Conservation (phyloP, 2,888 invertebrate genomes). For the Pantelozetes paolii region DNA sequence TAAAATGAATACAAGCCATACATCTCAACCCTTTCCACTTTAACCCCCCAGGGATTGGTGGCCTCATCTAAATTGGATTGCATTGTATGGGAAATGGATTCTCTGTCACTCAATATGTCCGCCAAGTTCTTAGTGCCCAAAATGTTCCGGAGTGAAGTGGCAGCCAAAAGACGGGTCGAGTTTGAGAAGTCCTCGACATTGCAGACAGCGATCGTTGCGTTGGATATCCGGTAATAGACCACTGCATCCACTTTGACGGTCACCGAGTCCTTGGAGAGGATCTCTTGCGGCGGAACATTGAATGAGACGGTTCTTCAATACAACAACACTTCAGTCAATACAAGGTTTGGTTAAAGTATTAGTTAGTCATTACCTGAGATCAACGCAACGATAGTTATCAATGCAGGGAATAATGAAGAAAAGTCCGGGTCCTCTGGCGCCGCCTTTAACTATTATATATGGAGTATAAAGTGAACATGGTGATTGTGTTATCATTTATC, state of each 20-base stretch:
- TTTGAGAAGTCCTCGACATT: constrained; percentile 77
- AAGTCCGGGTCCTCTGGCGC: constrained; percentile 89
- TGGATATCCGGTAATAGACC: constrained; percentile 67
- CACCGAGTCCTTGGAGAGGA: constrained; percentile 50
- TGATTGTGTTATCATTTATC: neutral
- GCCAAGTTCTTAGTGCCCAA: constrained; percentile 93
- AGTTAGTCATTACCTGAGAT: constrained; percentile 5
- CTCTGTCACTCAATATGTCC: constrained; percentile 92
- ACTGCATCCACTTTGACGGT: constrained; percentile 51
- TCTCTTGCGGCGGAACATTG: constrained; percentile 95
- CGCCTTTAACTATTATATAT: constrained; percentile 72
- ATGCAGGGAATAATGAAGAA: constrained; percentile 96
- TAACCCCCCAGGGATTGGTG: constrained; percentile 92
- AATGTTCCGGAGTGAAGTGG: constrained; percentile 62
- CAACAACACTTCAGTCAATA: constrained; percentile 51
- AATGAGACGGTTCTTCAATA: constrained; percentile 83
- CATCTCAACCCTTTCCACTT: constrained; percentile 95
- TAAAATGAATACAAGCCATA: constrained; percentile 54
- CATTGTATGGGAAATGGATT: constrained; percentile 87
- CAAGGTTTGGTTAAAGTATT: neutral
- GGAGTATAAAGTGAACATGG: too few species aligned
- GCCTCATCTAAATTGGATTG: constrained; percentile 80
- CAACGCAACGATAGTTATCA: constrained; percentile 70
- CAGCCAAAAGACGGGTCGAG: constrained; percentile 69
- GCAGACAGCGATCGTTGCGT: constrained; percentile 93